phyloP scores from a whole-genome alignment of 2,113 vertebrate genomes.

The Edolisoma coerulescens region DNA sequence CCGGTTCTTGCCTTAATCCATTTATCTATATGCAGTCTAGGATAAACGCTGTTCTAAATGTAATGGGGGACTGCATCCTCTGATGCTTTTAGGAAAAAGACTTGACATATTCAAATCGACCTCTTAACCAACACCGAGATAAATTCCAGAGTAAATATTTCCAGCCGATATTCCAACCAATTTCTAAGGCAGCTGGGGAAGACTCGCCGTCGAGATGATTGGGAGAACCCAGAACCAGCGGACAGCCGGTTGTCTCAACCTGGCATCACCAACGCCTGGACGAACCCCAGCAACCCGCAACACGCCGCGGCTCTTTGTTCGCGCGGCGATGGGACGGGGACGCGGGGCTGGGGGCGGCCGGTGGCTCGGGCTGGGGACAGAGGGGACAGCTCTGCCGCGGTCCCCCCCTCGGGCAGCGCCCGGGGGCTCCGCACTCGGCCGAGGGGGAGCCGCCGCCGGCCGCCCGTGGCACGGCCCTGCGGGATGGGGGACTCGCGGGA shows the following conservation, averaged over 20 bases:
- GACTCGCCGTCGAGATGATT: neutral
- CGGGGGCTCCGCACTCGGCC: neutral
- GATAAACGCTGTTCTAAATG: neutral
- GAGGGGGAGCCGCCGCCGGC: neutral
- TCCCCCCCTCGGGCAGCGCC: neutral
- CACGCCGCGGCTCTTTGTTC: slow-evolving; percentile 12
- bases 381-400: neutral
- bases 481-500: neutral
- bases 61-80: neutral
- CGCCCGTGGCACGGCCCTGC: too few relatives aligned
- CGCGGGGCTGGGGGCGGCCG: neutral
- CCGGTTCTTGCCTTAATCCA: neutral
- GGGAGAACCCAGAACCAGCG: neutral
- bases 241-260: neutral
- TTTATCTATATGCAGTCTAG: neutral
- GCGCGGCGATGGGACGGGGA: neutral
- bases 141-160: neutral
- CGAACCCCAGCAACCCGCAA: neutral
- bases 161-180: neutral
- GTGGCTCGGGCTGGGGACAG: neutral
- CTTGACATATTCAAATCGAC: neutral
- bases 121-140: neutral
- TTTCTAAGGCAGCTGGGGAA: neutral
- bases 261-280: neutral
- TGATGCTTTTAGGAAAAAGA: neutral